These are phyloP conservation scores for Drosophila borborema DNA, from an alignment of 2,888 invertebrate species.

Conservation along the genomic window DNA sequence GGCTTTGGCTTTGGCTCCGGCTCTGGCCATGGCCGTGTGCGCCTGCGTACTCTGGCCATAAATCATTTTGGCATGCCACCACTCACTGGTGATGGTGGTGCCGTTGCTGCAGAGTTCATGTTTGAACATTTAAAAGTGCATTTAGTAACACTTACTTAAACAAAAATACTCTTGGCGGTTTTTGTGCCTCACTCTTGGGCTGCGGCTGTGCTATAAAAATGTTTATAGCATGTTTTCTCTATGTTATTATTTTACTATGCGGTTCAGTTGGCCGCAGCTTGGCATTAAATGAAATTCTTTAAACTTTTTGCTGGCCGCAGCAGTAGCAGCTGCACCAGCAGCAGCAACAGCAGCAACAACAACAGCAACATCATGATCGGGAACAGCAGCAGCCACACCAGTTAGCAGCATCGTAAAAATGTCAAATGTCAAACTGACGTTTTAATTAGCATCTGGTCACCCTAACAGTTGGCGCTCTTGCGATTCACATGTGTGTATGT, in stretches of 20 bases:
- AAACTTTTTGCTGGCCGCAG: conserved; percentile 54
- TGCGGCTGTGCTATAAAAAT: conserved; percentile 73
- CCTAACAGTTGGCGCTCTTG: conserved; percentile 56
- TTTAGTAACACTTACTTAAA: conserved; percentile 84
- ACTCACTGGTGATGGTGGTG: conserved; percentile 41
- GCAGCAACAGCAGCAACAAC: conserved; percentile 9
- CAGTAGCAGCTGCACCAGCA: conserved; percentile 2
- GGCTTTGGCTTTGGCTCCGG: conserved; percentile 35
- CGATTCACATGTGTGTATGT: conserved; percentile 2
- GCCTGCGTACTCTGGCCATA: conserved; percentile 83
- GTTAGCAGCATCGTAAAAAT: conserved; percentile 82
- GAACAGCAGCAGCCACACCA: conserved; percentile 65
- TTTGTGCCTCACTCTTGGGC: conserved; percentile 13
- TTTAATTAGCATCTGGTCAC: conserved; percentile 80
- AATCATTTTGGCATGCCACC: conserved; percentile 81
- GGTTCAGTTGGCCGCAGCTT: conserved; percentile 54
- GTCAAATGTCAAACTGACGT: conserved; percentile 82
- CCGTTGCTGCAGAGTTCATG: conserved; percentile 55
- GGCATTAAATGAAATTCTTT: conserved; percentile 73
- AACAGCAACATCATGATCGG: background rate
- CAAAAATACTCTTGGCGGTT: conserved; percentile 30
- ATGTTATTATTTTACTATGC: conserved; percentile 71
- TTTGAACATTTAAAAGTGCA: conserved; percentile 83
- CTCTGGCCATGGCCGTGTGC: conserved; percentile 68
- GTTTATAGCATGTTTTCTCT: conserved; percentile 80